Evolutionary conservation across 1,140 invertebrate genomes (phyloP).

Genomic region (Hormaphis cornu): DNA sequence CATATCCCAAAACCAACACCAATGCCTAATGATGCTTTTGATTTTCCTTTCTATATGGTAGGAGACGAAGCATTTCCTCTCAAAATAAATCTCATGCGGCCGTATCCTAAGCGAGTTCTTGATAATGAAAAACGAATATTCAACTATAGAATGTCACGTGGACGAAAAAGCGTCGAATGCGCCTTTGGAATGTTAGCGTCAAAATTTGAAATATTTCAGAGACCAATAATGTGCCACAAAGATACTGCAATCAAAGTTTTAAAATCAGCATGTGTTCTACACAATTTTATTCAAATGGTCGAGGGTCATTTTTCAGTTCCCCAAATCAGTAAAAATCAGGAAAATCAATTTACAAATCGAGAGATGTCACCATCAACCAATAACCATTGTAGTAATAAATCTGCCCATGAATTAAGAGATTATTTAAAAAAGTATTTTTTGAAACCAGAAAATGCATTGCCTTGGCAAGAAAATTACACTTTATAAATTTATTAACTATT

Average conservation of each 20-base stretch:
- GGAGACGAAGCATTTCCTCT: constrained; percentile 22
- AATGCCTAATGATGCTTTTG: background rate
- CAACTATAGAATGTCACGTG: background rate
- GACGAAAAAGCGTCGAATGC: background rate
- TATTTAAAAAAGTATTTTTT: constrained; percentile 4
- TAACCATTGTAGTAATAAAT: constrained; percentile 4
- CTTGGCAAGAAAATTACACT: background rate
- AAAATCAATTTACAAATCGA: background rate
- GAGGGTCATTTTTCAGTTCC: background rate
- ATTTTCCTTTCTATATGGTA: background rate
- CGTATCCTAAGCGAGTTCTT: background rate
- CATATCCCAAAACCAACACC: constrained; percentile 5
- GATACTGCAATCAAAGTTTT: background rate
- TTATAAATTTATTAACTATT: background rate
- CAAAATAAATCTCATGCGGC: background rate
- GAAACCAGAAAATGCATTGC: background rate
- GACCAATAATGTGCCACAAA: background rate
- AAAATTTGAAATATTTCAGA: constrained; percentile 16
- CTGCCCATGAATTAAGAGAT: background rate
- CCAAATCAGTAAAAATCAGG: background rate
- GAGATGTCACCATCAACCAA: background rate
- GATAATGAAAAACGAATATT: constrained; percentile 1
- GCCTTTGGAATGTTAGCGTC: constrained; percentile 4
- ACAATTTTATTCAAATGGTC: background rate
- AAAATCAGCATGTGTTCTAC: background rate